Conservation (phyloP, 1,140 invertebrate species). For the Drosophila ficusphila region DNA sequence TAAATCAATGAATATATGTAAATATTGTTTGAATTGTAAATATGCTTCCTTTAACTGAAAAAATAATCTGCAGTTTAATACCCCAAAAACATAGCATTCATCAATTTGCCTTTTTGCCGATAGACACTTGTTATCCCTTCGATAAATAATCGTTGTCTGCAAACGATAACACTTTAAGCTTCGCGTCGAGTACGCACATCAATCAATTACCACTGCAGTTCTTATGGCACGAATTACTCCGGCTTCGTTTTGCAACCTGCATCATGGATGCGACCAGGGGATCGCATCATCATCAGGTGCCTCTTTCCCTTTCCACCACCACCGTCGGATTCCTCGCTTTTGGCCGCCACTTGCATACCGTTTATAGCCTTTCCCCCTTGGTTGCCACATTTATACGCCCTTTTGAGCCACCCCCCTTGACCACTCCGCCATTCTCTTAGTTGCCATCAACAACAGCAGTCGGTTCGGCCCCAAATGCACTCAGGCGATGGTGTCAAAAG, state of each 20-base stretch:
- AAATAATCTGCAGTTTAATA: no score
- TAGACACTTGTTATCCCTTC: not conserved
- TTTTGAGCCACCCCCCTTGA: not conserved
- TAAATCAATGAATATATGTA: no score
- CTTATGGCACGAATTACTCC: conserved; percentile 27
- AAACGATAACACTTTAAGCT: conserved; percentile 16
- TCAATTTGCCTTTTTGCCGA: not conserved
- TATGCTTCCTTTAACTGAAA: no score
- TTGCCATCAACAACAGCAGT: conserved; percentile 37
- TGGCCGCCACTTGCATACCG: conserved; percentile 13
- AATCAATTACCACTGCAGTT: conserved; percentile 32
- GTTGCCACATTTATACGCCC: not conserved
- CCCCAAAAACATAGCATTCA: not conserved
- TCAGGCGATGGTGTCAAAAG: conserved; percentile 68
- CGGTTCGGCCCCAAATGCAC: conserved; percentile 36
- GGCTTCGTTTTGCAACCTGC: conserved; percentile 18
- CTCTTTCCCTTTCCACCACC: not conserved
- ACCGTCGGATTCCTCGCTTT: no score
- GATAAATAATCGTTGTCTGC: conserved; percentile 34
- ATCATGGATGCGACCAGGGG: conserved; percentile 16
- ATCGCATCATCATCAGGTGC: conserved; percentile 2
- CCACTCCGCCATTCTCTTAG: conserved; percentile 2
- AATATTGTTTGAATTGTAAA: not conserved
- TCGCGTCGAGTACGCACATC: not conserved
- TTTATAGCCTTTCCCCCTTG: conserved; percentile 3